Conservation (phyloP, 2,797 vertebrate genomes). For the Gallinago stenura region DNA sequence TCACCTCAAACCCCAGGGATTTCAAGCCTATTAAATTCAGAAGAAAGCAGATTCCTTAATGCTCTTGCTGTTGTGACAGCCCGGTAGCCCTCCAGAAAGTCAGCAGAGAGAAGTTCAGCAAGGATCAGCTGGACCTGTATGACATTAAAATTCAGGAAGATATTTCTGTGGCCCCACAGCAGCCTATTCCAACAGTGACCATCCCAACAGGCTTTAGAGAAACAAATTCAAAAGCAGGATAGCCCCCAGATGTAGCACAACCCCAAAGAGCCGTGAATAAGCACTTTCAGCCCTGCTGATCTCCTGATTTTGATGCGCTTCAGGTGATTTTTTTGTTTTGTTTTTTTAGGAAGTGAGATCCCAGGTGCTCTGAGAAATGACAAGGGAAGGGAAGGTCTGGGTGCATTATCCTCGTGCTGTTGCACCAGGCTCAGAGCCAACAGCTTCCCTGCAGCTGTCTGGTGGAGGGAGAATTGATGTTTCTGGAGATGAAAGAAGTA, state of each 20-base stretch:
- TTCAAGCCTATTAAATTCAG: background rate
- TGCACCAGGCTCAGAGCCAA: background rate
- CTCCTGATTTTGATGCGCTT: background rate
- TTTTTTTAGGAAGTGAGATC: background rate
- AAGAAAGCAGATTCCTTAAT: background rate
- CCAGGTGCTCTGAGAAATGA: conserved; percentile 1
- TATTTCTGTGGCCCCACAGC: background rate
- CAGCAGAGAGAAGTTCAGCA: background rate
- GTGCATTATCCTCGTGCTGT: background rate
- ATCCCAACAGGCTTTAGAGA: background rate
- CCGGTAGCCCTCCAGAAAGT: background rate
- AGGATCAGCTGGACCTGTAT: background rate
- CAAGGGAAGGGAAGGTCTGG: background rate
- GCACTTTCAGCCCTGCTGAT: background rate
- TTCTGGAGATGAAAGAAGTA: background rate
- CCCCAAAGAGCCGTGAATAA: background rate
- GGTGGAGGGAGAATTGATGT: background rate
- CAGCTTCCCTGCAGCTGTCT: background rate
- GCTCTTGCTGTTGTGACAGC: background rate
- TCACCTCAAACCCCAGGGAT: background rate
- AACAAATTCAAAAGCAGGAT: background rate
- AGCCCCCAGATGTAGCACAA: background rate
- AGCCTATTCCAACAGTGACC: background rate
- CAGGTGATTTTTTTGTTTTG: background rate
- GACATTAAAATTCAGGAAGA: background rate